Conservation (phyloP, 1,140 invertebrate species). For the Bombus cullumanus region DNA sequence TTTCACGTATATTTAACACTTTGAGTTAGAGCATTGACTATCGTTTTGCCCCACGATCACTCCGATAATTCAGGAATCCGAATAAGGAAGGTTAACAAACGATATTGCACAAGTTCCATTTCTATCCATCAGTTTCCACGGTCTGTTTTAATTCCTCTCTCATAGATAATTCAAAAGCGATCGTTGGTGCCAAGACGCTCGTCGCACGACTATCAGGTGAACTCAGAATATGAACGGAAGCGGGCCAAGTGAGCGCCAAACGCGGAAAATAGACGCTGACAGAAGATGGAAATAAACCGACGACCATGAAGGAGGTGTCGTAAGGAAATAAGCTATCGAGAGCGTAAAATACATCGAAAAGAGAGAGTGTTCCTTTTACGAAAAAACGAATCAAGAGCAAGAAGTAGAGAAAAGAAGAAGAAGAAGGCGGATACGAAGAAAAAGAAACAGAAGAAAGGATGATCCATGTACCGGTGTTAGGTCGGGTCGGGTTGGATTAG, state of each 20-base stretch:
- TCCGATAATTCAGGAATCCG: not conserved
- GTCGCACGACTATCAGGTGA: not conserved
- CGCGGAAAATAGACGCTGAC: not conserved
- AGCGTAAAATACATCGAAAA: not conserved
- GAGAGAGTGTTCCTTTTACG: not conserved
- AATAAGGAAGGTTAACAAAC: slow-evolving; percentile 32
- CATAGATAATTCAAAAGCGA: slow-evolving; percentile 45
- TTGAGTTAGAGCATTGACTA: not conserved
- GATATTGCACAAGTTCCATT: slow-evolving; percentile 4
- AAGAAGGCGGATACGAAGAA: not conserved
- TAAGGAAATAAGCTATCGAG: not conserved
- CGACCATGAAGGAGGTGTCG: not conserved
- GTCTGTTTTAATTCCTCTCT: slow-evolving; percentile 12
- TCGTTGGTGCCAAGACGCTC: slow-evolving; percentile 24
- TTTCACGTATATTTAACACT: too few species aligned
- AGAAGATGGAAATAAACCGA: slow-evolving; percentile 16
- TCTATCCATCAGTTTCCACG: slow-evolving; percentile 4
- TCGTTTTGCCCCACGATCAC: not conserved
- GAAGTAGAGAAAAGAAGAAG: not conserved
- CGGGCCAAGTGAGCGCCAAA: slow-evolving; percentile 11
- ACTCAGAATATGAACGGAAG: not conserved
- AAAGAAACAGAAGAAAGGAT: slow-evolving; percentile 13
- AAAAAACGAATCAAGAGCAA: not conserved
- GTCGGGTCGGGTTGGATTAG: slow-evolving; percentile 53
- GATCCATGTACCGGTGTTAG: slow-evolving; percentile 47